Percentiles rank a stretch among this genome's conserved stretches.
phyloP scores from a whole-genome alignment of 2,797 vertebrate genomes.

The Limnodromus scolopaceus region DNA sequence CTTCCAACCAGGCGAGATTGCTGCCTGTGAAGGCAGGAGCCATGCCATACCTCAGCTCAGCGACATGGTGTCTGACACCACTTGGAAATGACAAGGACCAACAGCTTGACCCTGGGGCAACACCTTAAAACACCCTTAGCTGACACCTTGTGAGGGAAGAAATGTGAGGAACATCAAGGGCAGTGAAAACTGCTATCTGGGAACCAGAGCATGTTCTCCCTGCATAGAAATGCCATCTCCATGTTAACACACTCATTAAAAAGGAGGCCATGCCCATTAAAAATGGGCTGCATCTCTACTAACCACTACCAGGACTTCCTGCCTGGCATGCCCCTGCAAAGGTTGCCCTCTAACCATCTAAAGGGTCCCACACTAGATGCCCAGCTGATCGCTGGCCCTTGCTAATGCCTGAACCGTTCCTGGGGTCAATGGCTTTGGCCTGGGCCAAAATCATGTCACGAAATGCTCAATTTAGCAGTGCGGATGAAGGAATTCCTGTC shows the following conservation, averaged over 20 bases:
- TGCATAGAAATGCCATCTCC: not conserved
- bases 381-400: accelerated
- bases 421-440: not conserved
- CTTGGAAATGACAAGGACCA: not conserved
- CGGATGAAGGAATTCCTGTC: not conserved
- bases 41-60: not conserved
- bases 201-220: not conserved
- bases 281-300: not conserved
- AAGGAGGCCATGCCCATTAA: not conserved
- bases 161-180: not conserved
- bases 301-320: not conserved
- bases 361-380: not conserved
- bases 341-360: not conserved
- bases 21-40: not conserved
- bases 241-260: not conserved
- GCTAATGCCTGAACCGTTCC: not conserved
- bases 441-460: not conserved
- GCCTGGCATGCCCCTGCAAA: accelerated
- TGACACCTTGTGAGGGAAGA: not conserved
- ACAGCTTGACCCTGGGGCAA: not conserved
- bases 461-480: not conserved
- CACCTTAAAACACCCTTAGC: not conserved
- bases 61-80: not conserved
- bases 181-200: not conserved
- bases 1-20: not conserved